Evolutionary conservation across 2,113 vertebrate genomes (phyloP), one percentile per base, ranked within the genome.

Genomic region (Phalacrocorax carbo): DNA sequence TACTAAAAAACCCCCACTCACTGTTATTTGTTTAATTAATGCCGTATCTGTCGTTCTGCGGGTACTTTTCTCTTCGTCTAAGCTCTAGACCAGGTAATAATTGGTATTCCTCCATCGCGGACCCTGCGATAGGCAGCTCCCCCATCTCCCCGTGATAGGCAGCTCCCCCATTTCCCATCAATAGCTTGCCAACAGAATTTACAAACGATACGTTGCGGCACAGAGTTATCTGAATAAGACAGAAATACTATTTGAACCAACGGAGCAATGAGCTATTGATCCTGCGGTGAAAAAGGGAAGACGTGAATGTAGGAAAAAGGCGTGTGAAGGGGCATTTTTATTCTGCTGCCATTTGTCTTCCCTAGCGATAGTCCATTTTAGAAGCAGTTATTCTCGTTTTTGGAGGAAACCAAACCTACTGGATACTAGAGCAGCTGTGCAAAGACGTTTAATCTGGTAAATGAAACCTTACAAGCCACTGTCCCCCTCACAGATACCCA

Each of bases 261-360:
- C n/a, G 77, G 42, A 94, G 91, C 90, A 91, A 85, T n/a, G 58
- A 75, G 73, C 75, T 95, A 95, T 93, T 94, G 97, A 97, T 97
- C 61, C 91, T 66, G 21, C 62, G 95, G 82, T 77, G 58, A 86
- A 54, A 87, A 72, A 90, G 26, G 16, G 46, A 95, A 78, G 55
- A 75, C 49, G 19, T 42, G 62, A 94, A 90, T 29, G 66, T 29
- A 57, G 65, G 80, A 87, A n/a, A 90, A 81, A 15, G 42, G 65
- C 60, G 46, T 57, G 79, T 44, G 88, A 97, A 94, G 44, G 78
- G 58, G 73, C 84, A 44, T 93, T 85, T 94, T 94, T 95, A 66
- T 76, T 96, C 80, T 85, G 80, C 88, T 76, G 36, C 66, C 86
- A 73, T 96, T 96, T 97, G 88, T 89, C 90, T 93, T 94, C 90